These are phyloP conservation scores for Plebejus anna DNA, from an alignment of 2,888 invertebrate species.

Conservation along the genomic window DNA sequence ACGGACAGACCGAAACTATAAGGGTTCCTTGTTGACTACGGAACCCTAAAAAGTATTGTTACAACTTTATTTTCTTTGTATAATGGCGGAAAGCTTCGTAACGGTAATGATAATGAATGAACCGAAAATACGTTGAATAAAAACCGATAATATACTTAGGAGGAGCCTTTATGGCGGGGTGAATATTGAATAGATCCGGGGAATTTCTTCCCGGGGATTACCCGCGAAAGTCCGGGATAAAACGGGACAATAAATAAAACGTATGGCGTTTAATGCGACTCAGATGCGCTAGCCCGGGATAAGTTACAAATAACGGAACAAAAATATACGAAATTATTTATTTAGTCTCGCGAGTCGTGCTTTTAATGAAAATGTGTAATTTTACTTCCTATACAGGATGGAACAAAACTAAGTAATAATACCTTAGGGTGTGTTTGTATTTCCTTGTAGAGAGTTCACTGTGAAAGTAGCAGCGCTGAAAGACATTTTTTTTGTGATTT, in stretches of 20 bases:
- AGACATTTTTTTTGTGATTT: no score
- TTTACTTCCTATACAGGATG: no score
- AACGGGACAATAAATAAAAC: slow-evolving; percentile 29
- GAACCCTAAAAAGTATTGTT: neutral
- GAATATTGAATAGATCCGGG: slow-evolving; percentile 28
- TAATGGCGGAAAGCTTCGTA: neutral
- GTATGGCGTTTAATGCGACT: slow-evolving; percentile 22
- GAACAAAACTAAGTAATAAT: no score
- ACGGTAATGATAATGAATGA: slow-evolving; percentile 14
- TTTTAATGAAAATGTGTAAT: neutral
- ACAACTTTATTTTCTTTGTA: neutral
- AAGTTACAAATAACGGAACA: slow-evolving; percentile 17
- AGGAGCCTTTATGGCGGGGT: slow-evolving; percentile 19
- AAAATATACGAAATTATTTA: neutral
- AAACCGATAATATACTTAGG: slow-evolving; percentile 24
- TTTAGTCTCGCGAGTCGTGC: neutral
- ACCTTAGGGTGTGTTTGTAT: no score
- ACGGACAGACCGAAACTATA: no score
- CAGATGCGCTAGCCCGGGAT: slow-evolving; percentile 21
- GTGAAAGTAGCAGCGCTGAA: no score
- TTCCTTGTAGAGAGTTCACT: no score
- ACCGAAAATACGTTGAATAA: slow-evolving; percentile 17
- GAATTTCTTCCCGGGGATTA: slow-evolving; percentile 32
- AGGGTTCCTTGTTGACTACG: no score
- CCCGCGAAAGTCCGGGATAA: slow-evolving; percentile 32